A percentile compares a stretch with the other conserved stretches of the same genome.
Evolutionary conservation across 2,797 vertebrate species (phyloP).

Genomic region (Takifugu rubripes): DNA sequence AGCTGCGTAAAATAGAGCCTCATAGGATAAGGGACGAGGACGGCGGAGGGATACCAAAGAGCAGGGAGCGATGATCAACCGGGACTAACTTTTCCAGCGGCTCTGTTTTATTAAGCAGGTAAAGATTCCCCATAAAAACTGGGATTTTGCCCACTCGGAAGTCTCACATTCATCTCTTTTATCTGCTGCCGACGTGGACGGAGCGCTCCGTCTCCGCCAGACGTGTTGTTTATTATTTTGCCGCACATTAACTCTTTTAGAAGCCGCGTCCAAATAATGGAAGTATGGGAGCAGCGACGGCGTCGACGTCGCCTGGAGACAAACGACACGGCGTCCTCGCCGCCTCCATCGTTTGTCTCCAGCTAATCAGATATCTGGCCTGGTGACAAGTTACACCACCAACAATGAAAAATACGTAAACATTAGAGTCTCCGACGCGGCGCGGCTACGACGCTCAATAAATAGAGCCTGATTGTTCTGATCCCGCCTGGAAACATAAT

Average conservation of each 20-base stretch:
- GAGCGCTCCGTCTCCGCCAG: background rate
- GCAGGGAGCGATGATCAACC: too few relatives aligned
- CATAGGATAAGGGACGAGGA: background rate
- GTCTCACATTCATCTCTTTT: background rate
- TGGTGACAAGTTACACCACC: slow-evolving; percentile 7
- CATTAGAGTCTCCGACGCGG: slow-evolving; percentile 9
- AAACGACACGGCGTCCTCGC: slow-evolving; percentile 1
- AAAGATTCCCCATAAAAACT: background rate
- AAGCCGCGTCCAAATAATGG: background rate
- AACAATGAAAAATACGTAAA: slow-evolving; percentile 20
- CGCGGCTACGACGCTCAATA: slow-evolving; percentile 13
- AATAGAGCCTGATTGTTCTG: slow-evolving; percentile 6
- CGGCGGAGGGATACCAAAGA: background rate
- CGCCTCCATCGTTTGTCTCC: slow-evolving; percentile 11
- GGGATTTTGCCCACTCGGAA: background rate
- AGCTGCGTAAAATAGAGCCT: background rate
- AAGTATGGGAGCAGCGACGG: background rate
- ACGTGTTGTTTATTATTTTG: background rate
- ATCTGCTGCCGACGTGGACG: background rate
- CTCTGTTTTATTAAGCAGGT: background rate
- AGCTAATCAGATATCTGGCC: slow-evolving; percentile 23
- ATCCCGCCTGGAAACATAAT: slow-evolving; percentile 14
- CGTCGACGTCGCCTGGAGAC: background rate
- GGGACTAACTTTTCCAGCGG: too few relatives aligned
- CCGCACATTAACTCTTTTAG: background rate